A percentile compares a stretch with the other conserved stretches of the same genome.
Evolutionary conservation across 2,797 vertebrate species (phyloP).

Genomic region (Galagoides demidoff): DNA sequence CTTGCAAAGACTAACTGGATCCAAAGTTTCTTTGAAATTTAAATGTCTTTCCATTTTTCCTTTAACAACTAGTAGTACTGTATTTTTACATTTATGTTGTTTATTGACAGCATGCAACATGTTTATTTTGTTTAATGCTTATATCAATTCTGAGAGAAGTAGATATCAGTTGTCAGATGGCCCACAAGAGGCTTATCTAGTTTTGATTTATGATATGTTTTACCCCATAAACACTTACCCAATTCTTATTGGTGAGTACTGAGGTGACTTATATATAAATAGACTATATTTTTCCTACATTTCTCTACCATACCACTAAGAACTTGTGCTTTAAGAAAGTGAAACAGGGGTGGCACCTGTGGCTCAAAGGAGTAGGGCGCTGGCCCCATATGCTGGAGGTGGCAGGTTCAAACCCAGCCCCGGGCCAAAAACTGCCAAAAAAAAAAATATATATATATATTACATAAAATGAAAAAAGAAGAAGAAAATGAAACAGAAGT

Average conservation of each 20-base stretch:
- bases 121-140: conserved; percentile 47
- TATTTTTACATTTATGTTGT: not conserved
- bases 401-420: too few relatives aligned
- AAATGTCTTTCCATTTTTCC: not conserved
- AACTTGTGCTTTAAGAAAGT: not conserved
- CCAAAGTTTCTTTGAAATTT: conserved; percentile 25
- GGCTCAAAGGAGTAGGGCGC: too few relatives aligned
- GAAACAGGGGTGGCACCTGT: not conserved
- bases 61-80: not conserved
- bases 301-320: not conserved
- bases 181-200: not conserved
- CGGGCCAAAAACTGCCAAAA: too few relatives aligned
- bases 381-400: too few relatives aligned
- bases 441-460: too few relatives aligned
- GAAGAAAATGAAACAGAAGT: not conserved
- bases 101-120: not conserved
- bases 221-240: not conserved
- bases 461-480: too few relatives aligned
- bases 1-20: not conserved
- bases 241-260: not conserved
- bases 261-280: conserved; percentile 26
- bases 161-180: conserved; percentile 23
- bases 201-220: conserved; percentile 45
- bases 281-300: not conserved
- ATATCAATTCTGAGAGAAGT: conserved; percentile 24